Conservation (phyloP, 1,140 invertebrate genomes). For the Ganaspis sp. region DNA sequence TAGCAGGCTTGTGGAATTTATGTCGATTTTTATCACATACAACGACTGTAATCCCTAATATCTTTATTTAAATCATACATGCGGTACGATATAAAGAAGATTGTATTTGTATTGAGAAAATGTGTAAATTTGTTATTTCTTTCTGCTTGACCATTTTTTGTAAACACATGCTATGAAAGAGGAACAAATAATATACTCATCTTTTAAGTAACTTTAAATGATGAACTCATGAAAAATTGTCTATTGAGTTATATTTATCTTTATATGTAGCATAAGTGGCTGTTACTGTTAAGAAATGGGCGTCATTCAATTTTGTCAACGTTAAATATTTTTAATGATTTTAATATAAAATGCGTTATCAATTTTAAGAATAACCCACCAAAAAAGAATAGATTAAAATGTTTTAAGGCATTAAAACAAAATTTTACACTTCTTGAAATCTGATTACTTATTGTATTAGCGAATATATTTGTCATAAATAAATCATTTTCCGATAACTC, state of each 20-base stretch:
- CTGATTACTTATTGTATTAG: too few relatives aligned
- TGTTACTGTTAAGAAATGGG: slow-evolving; percentile 17
- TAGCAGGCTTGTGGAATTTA: too few relatives aligned
- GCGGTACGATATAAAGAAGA: background rate
- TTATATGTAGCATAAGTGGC: background rate
- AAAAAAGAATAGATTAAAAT: too few relatives aligned
- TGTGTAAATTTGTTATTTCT: background rate
- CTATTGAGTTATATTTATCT: slow-evolving; percentile 18
- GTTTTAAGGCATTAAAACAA: too few relatives aligned
- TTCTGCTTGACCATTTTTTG: background rate
- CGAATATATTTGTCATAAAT: too few relatives aligned
- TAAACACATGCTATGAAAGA: background rate
- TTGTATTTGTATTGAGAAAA: background rate
- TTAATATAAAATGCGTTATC: background rate
- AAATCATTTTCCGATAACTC: too few relatives aligned
- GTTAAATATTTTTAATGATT: background rate
- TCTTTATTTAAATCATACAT: background rate
- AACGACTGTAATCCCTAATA: background rate
- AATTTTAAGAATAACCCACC: background rate
- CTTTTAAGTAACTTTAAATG: background rate
- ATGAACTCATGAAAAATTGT: slow-evolving; percentile 1
- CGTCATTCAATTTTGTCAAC: background rate
- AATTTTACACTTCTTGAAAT: too few relatives aligned
- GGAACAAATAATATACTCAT: background rate
- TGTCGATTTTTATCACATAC: background rate